These are phyloP conservation scores for Ormia ochracea DNA, from an alignment of 2,888 invertebrate species.

Conservation along the genomic window DNA sequence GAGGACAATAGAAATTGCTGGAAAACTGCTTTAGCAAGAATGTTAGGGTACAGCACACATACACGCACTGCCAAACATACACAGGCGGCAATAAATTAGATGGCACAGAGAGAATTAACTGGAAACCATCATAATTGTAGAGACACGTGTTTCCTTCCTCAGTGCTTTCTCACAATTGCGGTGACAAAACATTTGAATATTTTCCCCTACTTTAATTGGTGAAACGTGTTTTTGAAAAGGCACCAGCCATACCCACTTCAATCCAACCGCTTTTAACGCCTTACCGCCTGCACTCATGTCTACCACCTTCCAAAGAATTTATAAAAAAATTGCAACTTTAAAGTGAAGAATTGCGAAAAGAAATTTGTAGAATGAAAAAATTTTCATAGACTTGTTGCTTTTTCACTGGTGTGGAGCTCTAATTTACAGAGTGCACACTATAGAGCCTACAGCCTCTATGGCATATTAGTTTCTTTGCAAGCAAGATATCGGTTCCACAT, in stretches of 20 bases:
- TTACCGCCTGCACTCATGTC: too few species aligned
- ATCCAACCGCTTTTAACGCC: neutral
- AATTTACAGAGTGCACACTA: too few species aligned
- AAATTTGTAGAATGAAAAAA: too few species aligned
- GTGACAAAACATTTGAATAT: constrained; percentile 28
- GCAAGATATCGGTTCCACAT: too few species aligned
- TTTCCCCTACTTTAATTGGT: constrained; percentile 44
- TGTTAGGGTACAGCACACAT: neutral
- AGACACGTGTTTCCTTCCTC: constrained; percentile 33
- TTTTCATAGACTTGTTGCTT: too few species aligned
- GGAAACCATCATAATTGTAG: constrained; percentile 9
- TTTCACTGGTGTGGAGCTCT: too few species aligned
- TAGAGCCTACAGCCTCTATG: too few species aligned
- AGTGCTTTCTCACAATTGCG: neutral
- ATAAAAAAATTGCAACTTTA: too few species aligned
- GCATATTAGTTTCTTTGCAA: too few species aligned
- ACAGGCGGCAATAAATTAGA: neutral
- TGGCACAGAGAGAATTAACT: constrained; percentile 6
- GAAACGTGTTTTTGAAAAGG: constrained; percentile 36
- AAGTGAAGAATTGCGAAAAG: too few species aligned
- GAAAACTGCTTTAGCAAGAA: constrained; percentile 10
- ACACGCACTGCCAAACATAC: neutral
- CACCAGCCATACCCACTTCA: neutral
- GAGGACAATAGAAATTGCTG: constrained; percentile 24
- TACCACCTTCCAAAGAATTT: too few species aligned